Conservation (phyloP, 1,140 invertebrate genomes). For the Ptiloglossa arizonensis region DNA sequence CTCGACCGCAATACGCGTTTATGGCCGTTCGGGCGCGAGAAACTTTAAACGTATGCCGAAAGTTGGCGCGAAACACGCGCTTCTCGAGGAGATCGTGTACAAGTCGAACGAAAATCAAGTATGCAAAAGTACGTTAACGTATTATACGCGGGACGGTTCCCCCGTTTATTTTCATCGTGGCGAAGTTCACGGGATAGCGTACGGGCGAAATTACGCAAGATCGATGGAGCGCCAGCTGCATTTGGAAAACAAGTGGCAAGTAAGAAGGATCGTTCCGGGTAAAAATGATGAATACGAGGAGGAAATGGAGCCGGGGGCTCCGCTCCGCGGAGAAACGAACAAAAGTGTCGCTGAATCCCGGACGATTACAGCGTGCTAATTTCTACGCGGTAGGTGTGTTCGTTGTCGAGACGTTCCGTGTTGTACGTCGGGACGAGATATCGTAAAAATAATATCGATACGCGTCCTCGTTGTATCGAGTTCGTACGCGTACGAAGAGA, state of each 20-base stretch:
- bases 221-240: not conserved
- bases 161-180: not conserved
- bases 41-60: not conserved
- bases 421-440: too few relatives aligned
- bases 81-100: not conserved
- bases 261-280: not conserved
- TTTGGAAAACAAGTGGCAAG: not conserved
- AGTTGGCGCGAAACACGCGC: not conserved
- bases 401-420: not conserved
- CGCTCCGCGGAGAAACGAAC: not conserved
- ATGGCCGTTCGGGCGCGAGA: not conserved
- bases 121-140: too few relatives aligned
- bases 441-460: too few relatives aligned
- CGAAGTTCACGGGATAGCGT: not conserved
- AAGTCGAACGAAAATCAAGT: not conserved
- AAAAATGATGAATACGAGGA: slow-evolving; percentile 2
- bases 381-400: not conserved
- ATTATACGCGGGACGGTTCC: not conserved
- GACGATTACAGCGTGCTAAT: not conserved
- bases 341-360: not conserved
- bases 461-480: too few relatives aligned
- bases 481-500: too few relatives aligned
- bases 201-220: not conserved
- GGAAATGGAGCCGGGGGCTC: not conserved
- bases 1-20: not conserved